phyloP scores from a whole-genome alignment of 2,888 invertebrate species.

The Leptopterna dolabrata region DNA sequence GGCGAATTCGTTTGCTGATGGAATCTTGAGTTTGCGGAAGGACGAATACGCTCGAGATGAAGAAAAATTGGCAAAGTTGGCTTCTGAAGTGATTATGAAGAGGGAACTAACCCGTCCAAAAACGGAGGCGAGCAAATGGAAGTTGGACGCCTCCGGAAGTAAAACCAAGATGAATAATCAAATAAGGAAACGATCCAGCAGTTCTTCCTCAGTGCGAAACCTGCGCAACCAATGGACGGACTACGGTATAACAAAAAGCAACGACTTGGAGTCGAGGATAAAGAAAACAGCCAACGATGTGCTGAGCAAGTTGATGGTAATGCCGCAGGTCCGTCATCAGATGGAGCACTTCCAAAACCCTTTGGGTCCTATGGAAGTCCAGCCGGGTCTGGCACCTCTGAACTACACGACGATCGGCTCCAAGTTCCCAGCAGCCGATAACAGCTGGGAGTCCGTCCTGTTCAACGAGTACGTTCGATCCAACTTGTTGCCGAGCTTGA shows the following conservation, averaged over 20 bases:
- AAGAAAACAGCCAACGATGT: neutral
- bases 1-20: neutral
- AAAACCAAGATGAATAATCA: neutral
- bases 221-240: neutral
- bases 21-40: neutral
- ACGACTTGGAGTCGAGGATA: neutral
- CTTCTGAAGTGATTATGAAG: conserved; percentile 24
- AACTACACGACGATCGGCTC: neutral
- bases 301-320: neutral
- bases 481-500: conserved; percentile 31
- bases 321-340: conserved; percentile 39
- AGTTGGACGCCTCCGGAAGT: neutral
- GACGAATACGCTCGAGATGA: neutral
- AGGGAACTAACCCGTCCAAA: neutral
- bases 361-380: conserved; percentile 22
- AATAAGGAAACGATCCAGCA: neutral
- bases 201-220: neutral
- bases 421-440: neutral
- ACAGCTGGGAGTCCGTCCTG: neutral
- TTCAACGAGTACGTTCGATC: conserved; percentile 22
- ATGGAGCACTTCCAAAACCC: neutral
- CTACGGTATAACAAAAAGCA: neutral
- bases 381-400: neutral
- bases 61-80: neutral
- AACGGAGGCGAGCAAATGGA: neutral